Evolutionary conservation across 2,113 vertebrate species (phyloP).

Genomic region (Notechis scutatus): DNA sequence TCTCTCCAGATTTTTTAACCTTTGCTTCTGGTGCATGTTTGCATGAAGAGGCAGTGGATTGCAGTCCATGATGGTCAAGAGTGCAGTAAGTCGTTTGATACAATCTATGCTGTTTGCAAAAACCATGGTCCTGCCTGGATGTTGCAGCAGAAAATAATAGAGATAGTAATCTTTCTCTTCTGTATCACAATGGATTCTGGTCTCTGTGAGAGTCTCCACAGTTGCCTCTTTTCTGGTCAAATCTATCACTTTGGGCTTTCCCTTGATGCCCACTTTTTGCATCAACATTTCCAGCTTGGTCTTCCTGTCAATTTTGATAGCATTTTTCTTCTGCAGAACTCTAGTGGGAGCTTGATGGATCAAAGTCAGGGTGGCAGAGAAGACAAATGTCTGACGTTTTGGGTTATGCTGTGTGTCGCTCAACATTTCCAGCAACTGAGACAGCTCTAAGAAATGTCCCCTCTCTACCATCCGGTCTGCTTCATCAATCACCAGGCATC

Average conservation of each 20-base stretch:
- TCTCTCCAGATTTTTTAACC: conserved; percentile 92
- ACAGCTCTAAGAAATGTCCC: conserved; percentile 93
- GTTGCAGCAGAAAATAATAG: conserved; percentile 92
- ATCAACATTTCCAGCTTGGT: conserved; percentile 85
- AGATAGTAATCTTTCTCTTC: conserved; percentile 93
- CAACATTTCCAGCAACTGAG: conserved; percentile 88
- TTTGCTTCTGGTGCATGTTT: conserved; percentile 98
- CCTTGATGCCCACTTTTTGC: conserved; percentile 87
- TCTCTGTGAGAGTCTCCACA: conserved; percentile 90
- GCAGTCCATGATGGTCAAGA: conserved; percentile 86
- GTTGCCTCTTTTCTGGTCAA: conserved; percentile 91
- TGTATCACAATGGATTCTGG: conserved; percentile 85
- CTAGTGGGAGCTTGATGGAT: conserved; percentile 80
- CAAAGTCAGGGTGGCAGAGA: conserved; percentile 94
- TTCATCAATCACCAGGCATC: conserved; percentile 95
- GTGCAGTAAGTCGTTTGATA: conserved; percentile 87
- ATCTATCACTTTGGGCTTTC: conserved; percentile 93
- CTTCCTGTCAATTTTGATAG: conserved; percentile 77
- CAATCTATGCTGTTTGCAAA: conserved; percentile 98
- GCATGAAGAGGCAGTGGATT: conserved; percentile 87
- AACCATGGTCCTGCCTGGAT: conserved; percentile 92
- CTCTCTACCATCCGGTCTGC: conserved; percentile 96
- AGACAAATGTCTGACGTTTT: conserved; percentile 88
- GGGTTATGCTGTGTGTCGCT: conserved; percentile 84
- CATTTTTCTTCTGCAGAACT: conserved; percentile 84